Conservation (phyloP, 2,888 invertebrate species). For the Zygaena filipendulae region DNA sequence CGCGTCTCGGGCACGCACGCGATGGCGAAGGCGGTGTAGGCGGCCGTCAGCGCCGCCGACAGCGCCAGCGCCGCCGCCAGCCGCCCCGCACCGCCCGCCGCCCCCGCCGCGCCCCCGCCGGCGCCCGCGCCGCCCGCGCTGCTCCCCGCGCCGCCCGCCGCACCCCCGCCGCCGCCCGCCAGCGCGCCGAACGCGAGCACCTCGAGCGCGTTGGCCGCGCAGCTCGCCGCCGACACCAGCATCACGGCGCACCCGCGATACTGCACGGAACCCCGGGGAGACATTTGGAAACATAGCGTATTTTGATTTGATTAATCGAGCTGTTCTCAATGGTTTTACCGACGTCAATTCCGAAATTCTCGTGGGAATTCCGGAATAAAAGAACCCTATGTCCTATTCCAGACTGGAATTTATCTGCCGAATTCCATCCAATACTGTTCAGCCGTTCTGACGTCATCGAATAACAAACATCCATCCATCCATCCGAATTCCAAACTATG, state of each 20-base stretch:
- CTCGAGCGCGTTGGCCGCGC: conserved; percentile 33
- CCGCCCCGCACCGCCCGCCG: conserved; percentile 33
- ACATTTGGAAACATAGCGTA: background rate
- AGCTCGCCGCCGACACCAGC: conserved; percentile 26
- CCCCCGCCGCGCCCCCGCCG: conserved; percentile 17
- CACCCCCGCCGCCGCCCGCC: conserved; percentile 20
- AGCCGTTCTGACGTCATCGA: no score
- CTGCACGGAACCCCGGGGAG: conserved; percentile 21
- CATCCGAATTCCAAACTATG: no score
- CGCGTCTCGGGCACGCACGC: conserved; percentile 32
- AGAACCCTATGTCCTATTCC: no score
- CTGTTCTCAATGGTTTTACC: no score
- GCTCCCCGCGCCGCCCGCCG: conserved; percentile 28
- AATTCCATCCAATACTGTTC: no score
- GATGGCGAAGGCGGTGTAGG: conserved; percentile 24
- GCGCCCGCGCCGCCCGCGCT: conserved; percentile 27
- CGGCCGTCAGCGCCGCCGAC: conserved; percentile 27
- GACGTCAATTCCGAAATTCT: no score
- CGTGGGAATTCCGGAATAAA: no score
- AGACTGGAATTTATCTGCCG: no score
- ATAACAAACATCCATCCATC: no score
- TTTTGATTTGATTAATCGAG: no score
- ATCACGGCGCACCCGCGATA: conserved; percentile 39
- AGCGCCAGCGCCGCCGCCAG: conserved; percentile 24
- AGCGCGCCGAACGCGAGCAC: conserved; percentile 28